Evolutionary conservation across 2,113 vertebrate species (phyloP), one percentile per base, ranked within the genome.

Genomic region (Rhagologus leucostigma): DNA sequence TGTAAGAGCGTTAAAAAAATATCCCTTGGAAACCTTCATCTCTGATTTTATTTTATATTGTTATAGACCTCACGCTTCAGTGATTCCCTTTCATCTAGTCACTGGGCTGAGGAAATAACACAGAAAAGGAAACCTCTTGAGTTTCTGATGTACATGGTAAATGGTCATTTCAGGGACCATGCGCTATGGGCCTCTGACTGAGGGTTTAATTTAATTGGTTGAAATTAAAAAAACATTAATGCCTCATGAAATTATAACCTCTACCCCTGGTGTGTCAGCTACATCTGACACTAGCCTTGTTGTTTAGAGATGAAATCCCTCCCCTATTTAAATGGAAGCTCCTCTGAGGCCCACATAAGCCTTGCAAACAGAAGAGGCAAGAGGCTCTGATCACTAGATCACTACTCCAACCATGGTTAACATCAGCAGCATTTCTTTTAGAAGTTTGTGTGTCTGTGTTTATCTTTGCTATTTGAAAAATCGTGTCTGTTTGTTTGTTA

Each of bases 151-250:
- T 89, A 94, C 96, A 80, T 95, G 96, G 97, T 97, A 97, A 98
- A 97, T 32, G 97, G 97, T 95, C 98, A 94, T 95, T 97, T 97
- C 92, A 69, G 89, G 57, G 75, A 92, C 87, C 53, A 24, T 46
- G 87, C 50, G 4, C 87, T 91, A 19, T 44, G 87, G 92, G 77
- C 76, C 95, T 91, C 90, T 74, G 89, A 90, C 84, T 32, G 84
- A 73, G 95, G 96, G 76, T 93, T 97, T 95, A 92, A 97, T 97
- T 98, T 98, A 97, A 98, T 98, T 96, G 96, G 95, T 93, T 97
- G 97, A 96, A 96, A 98, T 97, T 96, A 97, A 97, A 96, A 84
- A 96, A 96, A 96, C 97, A 98, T 97, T 97, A 95, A 96, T 97
- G 97, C 94, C 94, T 96, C 95, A 97, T 96, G 95, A 97, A 97